phyloP scores from a whole-genome alignment of 2,888 invertebrate species.

The Lycocerus yunnanus region DNA sequence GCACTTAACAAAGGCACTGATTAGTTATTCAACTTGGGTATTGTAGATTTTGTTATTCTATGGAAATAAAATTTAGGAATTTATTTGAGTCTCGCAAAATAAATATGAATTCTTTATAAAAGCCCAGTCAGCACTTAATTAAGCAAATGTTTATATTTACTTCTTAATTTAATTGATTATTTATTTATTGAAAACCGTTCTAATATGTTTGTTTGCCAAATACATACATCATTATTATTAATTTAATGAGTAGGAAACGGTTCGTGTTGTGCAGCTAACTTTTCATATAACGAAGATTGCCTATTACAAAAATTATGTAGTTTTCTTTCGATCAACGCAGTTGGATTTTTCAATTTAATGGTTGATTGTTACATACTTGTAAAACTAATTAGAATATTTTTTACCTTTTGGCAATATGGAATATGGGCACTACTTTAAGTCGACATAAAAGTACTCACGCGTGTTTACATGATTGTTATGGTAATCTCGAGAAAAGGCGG shows the following conservation, averaged over 20 bases:
- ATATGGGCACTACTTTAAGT: conserved; percentile 3
- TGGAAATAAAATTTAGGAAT: neutral
- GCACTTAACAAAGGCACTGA: neutral
- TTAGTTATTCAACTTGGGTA: neutral
- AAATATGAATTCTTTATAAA: neutral
- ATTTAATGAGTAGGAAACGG: neutral
- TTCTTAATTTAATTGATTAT: neutral
- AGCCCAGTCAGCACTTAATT: neutral
- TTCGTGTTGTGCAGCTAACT: neutral
- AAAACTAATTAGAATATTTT: neutral
- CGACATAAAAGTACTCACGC: conserved; percentile 29
- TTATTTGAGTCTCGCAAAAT: neutral
- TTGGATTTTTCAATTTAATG: neutral
- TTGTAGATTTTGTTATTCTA: neutral
- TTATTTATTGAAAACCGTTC: neutral
- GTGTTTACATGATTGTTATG: conserved; percentile 35
- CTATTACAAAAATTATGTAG: neutral
- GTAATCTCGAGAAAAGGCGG: conserved; percentile 25
- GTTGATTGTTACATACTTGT: neutral
- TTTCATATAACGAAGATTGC: neutral
- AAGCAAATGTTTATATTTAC: neutral
- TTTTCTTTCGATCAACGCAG: neutral
- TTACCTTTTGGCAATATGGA: neutral
- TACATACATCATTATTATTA: neutral
- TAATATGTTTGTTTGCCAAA: neutral